Base-by-base conservation (phyloP, 2,797 vertebrate species). In the Halcyon smyrnensis region DNA sequence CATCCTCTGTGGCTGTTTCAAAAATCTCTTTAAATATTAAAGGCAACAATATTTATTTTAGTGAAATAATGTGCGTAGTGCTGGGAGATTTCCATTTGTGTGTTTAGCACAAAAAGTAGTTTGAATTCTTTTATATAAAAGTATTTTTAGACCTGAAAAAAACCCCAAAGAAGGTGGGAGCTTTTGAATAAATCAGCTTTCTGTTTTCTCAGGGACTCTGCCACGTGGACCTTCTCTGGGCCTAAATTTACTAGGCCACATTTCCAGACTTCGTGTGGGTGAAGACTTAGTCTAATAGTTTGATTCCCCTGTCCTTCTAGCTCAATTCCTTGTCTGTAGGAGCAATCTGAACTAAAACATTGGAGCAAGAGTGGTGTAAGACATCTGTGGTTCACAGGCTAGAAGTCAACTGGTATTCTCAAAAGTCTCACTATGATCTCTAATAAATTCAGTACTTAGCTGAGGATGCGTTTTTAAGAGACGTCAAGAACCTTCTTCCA, bases 11-110 rank as follows among this genome's bases (percentile, higher is more conserved):
- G 77, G 57, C 67, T 93, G 77, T 79, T 96, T 90, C 91, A 95
- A 93, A 95, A 85, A 87, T 67, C 67, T 84, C 71, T 95, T 97
- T 94, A 96, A 97, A 96, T 96, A 96, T 95, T 97, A 95, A 97
- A 90, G 59, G 50, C 83, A 94, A 86, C 70, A 93, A 77, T 96
- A 95, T 96, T 96, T 96, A 94, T 96, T 96, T 95, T 95, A 84
- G 67, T 84, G 90, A 91, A 95, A 95, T 91, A 95, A 84, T 43
- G 27, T 84, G 51, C 74, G 80, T 74, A 76, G 83, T 23, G 64
- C 67, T 60, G 60, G 34, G 90, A 95, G 77, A 94, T 94, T 96
- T 95, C 87, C 80, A 84, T 84, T 93, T 90, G 56, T 96, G 34
- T 89, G 80, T 84, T 95, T 90, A 96, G 89, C 46, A 90, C 63